phyloP scores from a whole-genome alignment of 2,797 vertebrate species.

The Menidia menidia region DNA sequence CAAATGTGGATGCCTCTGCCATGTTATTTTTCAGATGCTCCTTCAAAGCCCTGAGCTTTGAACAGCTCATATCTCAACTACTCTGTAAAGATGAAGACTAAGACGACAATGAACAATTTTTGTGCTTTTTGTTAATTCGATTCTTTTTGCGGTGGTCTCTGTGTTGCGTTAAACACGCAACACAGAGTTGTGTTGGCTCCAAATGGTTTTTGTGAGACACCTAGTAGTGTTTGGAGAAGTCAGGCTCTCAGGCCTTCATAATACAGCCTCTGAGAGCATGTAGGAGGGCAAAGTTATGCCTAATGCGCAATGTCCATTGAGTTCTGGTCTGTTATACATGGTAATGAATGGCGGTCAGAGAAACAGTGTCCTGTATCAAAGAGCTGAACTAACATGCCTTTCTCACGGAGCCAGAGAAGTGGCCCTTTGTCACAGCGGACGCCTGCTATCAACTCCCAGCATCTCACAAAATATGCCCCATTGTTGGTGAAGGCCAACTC shows the following conservation, averaged over 20 bases:
- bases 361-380: conserved; percentile 87
- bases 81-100: conserved; percentile 21
- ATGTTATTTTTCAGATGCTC: conserved; percentile 65
- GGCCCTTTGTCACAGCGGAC: conserved; percentile 78
- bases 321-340: conserved; percentile 87
- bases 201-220: conserved; percentile 61
- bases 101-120: conserved; percentile 19
- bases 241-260: conserved; percentile 50
- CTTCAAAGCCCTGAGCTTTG: conserved; percentile 46
- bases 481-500: conserved; percentile 83
- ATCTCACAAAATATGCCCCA: conserved; percentile 82
- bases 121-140: background rate
- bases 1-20: conserved; percentile 79
- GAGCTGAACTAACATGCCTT: conserved; percentile 89
- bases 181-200: background rate
- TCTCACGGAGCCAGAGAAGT: conserved; percentile 86
- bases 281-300: conserved; percentile 92
- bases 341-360: conserved; percentile 93
- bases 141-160: too few relatives aligned
- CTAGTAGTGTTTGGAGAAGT: conserved; percentile 60
- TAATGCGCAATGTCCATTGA: conserved; percentile 89
- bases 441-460: conserved; percentile 80
- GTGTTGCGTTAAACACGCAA: too few relatives aligned
- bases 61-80: conserved; percentile 43
- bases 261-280: conserved; percentile 72